A percentile compares a stretch with the other conserved stretches of the same genome.
Conservation (phyloP, 2,888 invertebrate species). For the Trichogramma evanescens region DNA sequence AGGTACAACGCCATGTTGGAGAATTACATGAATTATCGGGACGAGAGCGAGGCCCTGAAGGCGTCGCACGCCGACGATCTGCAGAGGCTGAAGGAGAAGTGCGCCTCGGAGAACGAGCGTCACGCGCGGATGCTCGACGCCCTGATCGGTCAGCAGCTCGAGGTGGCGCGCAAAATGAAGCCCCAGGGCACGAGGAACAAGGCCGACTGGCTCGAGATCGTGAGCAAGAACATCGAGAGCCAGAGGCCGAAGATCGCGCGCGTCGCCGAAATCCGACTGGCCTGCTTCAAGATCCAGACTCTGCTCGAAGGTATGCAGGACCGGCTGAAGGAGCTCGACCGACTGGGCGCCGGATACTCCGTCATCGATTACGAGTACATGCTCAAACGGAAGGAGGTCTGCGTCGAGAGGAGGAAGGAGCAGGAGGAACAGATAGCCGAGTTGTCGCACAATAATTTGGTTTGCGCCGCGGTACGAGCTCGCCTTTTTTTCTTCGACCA, state of each 20-base stretch:
- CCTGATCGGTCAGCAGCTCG: constrained; percentile 15
- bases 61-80: constrained; percentile 1
- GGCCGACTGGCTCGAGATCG: not conserved
- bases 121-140: constrained; percentile 17
- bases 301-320: constrained; percentile 9
- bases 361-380: constrained; percentile 27
- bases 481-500: not conserved
- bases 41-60: constrained; percentile 2
- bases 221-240: constrained; percentile 15
- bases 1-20: constrained; percentile 25
- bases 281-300: constrained; percentile 19
- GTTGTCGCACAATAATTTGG: constrained; percentile 17
- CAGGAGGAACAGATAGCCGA: constrained; percentile 21
- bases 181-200: not conserved
- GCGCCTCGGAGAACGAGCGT: not conserved
- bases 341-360: constrained; percentile 23
- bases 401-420: constrained; percentile 26
- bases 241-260: constrained; percentile 16
- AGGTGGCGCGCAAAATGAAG: constrained; percentile 15
- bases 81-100: constrained; percentile 1
- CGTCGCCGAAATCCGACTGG: constrained; percentile 20
- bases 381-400: constrained; percentile 13
- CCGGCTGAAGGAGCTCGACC: constrained; percentile 14
- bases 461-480: constrained; percentile 19
- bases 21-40: constrained; percentile 15